Evolutionary conservation across 2,797 vertebrate genomes (phyloP), one percentile per base, ranked within the genome.

Genomic region (Poeciliopsis infans): DNA sequence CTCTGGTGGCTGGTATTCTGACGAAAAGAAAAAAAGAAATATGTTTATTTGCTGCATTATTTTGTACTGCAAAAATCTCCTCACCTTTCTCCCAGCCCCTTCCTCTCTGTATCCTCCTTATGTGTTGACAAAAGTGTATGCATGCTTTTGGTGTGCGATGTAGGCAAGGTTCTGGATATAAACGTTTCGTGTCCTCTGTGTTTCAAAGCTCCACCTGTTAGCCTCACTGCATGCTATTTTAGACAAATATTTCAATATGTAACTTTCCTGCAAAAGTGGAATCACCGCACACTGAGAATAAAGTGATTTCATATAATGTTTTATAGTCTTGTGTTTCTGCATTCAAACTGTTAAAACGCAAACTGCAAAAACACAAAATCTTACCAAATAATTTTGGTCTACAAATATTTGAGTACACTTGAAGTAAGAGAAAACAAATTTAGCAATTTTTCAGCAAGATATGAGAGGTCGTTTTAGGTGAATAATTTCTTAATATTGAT

Each of bases 201-300:
- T 94, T 95, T 94, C 95, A 76, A 89, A 86, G 91, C 95, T 92
- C 89, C 95, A 95, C 95, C 93, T 96, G 96, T 95, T 96, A 95
- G 93, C 94, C 94, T 94, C 95, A 96, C 94, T 97, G 98, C 97
- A 99, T 99, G 98, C 95, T 88, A 88, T 96, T 94, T 94, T 94
- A 94, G 94, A 92, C 95, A 92, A 95, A 95, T 90, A 84, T 86
- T 95, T 93, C 91, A 92, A 90, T 94, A 93, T 96, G 96, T 95
- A 96, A 94, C 95, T 95, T 96, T 96, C 94, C 96, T 96, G 95
- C 94, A 91, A 90, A 95, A 96, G 95, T 97, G 97, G 96, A 98
- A 97, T 98, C 97, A 97, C 97, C 94, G 92, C 95, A 96, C 97
- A 97, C 96, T 96, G 96, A 97, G 89, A 87, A 96, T 96, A 96